phyloP scores from a whole-genome alignment of 1,140 invertebrate species.

The Drosophila mauritiana region DNA sequence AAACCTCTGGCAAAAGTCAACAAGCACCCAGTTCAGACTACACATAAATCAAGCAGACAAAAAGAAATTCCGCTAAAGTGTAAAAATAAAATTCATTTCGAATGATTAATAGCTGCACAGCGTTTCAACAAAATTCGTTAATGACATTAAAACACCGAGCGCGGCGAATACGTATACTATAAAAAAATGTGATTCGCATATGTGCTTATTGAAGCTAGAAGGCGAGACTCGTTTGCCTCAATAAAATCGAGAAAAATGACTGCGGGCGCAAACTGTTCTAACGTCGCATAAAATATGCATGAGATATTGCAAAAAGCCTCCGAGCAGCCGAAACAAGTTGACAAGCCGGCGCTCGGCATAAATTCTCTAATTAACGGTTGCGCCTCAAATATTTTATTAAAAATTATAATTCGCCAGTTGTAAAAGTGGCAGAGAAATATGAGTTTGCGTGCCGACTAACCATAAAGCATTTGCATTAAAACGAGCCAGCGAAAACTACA shows the following conservation, averaged over 20 bases:
- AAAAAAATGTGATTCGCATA: constrained; percentile 12
- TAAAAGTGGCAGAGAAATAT: constrained; percentile 70
- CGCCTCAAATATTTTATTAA: constrained; percentile 72
- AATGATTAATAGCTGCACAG: constrained; percentile 75
- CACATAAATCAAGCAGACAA: constrained; percentile 74
- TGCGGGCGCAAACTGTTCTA: constrained; percentile 54
- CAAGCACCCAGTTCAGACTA: constrained; percentile 26
- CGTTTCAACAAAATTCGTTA: constrained; percentile 69
- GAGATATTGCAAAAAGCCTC: constrained; percentile 53
- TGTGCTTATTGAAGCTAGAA: constrained; percentile 29
- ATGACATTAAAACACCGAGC: constrained; percentile 67
- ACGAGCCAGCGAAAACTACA: constrained; percentile 28
- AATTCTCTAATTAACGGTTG: constrained; percentile 81
- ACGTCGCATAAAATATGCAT: constrained; percentile 46
- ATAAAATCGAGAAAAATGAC: constrained; percentile 68
- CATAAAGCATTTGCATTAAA: constrained; percentile 71
- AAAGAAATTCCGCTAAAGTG: constrained; percentile 60
- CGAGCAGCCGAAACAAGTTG: constrained; percentile 66
- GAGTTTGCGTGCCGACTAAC: constrained; percentile 58
- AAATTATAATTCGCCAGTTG: constrained; percentile 62
- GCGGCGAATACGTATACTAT: constrained; percentile 1
- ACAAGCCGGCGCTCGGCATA: constrained; percentile 72
- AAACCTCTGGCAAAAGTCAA: constrained; percentile 28
- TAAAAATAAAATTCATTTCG: constrained; percentile 63
- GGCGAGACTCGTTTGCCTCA: constrained; percentile 68